Evolutionary conservation across 2,113 vertebrate genomes (phyloP).

Genomic region (Pantherophis guttatus): DNA sequence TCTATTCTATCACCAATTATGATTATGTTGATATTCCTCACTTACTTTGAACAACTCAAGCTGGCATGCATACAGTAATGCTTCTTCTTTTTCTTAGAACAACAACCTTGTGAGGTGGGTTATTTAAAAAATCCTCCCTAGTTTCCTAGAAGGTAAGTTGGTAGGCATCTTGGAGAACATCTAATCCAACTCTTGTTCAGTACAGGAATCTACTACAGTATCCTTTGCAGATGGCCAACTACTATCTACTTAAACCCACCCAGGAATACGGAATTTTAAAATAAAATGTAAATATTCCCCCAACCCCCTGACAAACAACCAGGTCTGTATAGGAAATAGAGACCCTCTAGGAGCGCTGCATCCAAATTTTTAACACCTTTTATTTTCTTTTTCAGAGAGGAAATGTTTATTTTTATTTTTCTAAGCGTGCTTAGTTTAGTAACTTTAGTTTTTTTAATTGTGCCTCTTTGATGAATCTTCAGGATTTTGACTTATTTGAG

Average conservation of each 20-base stretch:
- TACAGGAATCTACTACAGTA: not conserved
- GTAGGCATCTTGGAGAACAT: not conserved
- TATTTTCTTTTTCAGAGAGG: not conserved
- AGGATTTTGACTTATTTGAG: conserved; percentile 23
- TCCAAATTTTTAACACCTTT: not conserved
- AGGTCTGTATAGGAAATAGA: not conserved
- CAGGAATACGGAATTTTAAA: not conserved
- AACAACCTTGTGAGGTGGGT: not conserved
- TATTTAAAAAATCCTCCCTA: not conserved
- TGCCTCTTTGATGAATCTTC: not conserved
- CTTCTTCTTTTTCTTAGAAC: not conserved
- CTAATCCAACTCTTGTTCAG: not conserved
- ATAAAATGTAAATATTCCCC: not conserved
- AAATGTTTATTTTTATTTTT: not conserved
- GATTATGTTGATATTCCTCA: not conserved
- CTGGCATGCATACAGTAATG: not conserved
- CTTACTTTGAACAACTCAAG: not conserved
- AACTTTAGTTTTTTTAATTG: too few relatives aligned
- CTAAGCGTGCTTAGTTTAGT: not conserved
- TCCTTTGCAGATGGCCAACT: not conserved
- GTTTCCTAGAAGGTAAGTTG: not conserved
- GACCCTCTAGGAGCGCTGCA: not conserved
- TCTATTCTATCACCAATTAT: not conserved
- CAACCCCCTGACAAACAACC: not conserved
- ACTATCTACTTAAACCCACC: not conserved